Conservation (phyloP, 2,113 vertebrate species). For the Syrrhaptes paradoxus region DNA sequence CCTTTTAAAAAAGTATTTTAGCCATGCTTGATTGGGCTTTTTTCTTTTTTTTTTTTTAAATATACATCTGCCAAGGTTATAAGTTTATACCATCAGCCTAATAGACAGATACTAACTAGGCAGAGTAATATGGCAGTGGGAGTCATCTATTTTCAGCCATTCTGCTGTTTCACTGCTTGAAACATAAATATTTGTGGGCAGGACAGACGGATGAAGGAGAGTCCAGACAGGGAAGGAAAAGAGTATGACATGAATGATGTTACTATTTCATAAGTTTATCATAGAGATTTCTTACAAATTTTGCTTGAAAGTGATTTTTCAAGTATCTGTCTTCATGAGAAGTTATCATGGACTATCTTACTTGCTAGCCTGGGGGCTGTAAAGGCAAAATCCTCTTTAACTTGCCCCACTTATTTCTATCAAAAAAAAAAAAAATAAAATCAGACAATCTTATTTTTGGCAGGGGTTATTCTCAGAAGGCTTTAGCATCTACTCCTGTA, state of each 20-base stretch:
- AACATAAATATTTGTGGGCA: not conserved
- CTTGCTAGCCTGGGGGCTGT: not conserved
- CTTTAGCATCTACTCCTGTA: not conserved
- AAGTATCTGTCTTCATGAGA: not conserved
- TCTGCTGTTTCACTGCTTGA: not conserved
- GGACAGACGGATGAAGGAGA: not conserved
- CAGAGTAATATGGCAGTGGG: not conserved
- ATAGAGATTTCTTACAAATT: not conserved
- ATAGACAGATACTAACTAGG: not conserved
- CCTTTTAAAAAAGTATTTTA: not conserved
- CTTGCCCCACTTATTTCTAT: not conserved
- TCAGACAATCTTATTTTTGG: not conserved
- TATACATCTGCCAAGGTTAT: not conserved
- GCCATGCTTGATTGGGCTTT: not conserved
- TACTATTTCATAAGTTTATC: not conserved
- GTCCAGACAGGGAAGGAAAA: not conserved
- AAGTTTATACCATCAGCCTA: not conserved
- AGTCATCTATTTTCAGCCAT: not conserved
- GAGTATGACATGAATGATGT: not conserved
- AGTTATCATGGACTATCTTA: not conserved
- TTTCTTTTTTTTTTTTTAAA: not conserved
- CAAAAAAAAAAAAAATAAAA: not conserved
- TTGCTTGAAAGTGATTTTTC: not conserved
- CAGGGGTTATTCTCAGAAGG: not conserved
- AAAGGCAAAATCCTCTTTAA: not conserved